Percentiles rank a stretch among this genome's conserved stretches.
Evolutionary conservation across 1,140 invertebrate species (phyloP).

Genomic region (Eueides isabella): DNA sequence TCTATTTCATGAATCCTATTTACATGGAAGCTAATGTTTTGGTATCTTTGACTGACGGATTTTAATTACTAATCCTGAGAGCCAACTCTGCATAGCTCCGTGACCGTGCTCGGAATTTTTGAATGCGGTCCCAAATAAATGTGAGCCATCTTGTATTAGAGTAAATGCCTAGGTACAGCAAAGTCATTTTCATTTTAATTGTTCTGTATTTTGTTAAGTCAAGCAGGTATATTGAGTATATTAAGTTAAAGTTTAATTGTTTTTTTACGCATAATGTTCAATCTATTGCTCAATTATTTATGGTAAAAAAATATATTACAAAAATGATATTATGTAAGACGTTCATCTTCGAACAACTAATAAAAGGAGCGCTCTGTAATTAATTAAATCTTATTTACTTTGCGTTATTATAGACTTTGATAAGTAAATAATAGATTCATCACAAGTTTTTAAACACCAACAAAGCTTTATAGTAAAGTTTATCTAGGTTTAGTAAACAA

Average conservation of each 20-base stretch:
- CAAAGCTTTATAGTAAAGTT: slow-evolving; percentile 9
- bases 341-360: neutral
- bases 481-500: slow-evolving; percentile 6
- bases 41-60: slow-evolving; percentile 33
- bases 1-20: slow-evolving; percentile 56
- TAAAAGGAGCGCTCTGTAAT: neutral
- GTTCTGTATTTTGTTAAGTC: neutral
- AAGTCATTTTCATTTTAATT: neutral
- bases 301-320: neutral
- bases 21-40: slow-evolving; percentile 46
- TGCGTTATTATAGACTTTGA: slow-evolving; percentile 4
- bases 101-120: neutral
- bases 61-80: slow-evolving; percentile 31
- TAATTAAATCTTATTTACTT: neutral
- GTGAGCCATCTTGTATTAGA: slow-evolving; percentile 1
- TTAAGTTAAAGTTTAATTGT: too few species aligned
- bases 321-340: neutral
- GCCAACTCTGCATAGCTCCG: neutral
- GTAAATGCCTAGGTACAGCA: neutral
- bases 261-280: too few species aligned
- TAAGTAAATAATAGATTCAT: neutral
- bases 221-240: neutral
- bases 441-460: slow-evolving; percentile 3
- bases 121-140: neutral
- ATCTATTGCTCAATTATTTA: too few species aligned